Conservation (phyloP, 2,888 invertebrate species). For the Patella ulyssiponensis region DNA sequence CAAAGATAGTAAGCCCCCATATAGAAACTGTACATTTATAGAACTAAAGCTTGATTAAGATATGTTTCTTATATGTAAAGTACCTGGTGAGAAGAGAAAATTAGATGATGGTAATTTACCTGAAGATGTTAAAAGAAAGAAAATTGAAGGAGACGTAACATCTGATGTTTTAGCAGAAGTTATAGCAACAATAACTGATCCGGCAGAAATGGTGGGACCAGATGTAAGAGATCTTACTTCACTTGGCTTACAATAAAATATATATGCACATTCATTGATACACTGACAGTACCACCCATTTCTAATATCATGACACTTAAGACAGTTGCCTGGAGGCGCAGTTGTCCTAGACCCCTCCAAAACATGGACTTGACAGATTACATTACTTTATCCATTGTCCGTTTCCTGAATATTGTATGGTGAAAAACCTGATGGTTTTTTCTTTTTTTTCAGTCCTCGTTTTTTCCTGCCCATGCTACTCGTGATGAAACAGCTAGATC, state of each 20-base stretch:
- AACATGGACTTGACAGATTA: neutral
- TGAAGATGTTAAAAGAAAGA: slow-evolving; percentile 63
- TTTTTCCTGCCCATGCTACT: slow-evolving; percentile 76
- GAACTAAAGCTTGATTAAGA: no score
- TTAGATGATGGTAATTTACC: slow-evolving; percentile 53
- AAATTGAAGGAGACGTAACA: slow-evolving; percentile 78
- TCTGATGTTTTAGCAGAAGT: slow-evolving; percentile 86
- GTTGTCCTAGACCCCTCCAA: no score
- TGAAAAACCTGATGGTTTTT: no score
- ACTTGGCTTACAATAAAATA: neutral
- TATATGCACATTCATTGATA: neutral
- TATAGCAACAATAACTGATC: slow-evolving; percentile 80
- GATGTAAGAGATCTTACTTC: slow-evolving; percentile 75
- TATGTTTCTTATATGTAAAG: neutral
- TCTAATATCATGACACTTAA: no score
- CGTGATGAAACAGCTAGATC: slow-evolving; percentile 92
- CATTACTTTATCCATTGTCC: neutral
- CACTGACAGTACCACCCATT: no score
- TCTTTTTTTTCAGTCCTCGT: slow-evolving; percentile 31
- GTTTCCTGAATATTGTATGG: no score
- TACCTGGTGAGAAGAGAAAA: slow-evolving; percentile 59
- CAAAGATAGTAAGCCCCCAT: no score
- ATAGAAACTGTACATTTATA: no score
- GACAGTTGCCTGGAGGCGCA: no score
- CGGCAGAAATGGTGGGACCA: slow-evolving; percentile 88